Percentiles rank a stretch among this genome's conserved stretches.
Conservation (phyloP, 2,888 invertebrate genomes). For the Drosophila nr. perissopoda region DNA sequence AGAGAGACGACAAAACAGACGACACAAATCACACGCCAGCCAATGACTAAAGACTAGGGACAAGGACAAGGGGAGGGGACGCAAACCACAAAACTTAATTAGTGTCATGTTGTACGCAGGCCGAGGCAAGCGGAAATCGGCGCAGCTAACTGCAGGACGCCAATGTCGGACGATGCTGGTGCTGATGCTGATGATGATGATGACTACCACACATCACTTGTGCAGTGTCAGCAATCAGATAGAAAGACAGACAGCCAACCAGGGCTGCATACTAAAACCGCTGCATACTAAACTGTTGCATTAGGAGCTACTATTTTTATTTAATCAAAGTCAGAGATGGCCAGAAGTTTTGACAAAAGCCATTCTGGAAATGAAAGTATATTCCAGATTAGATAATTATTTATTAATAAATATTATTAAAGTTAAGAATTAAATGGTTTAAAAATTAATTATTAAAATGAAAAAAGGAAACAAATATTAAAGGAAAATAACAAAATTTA, state of each 20-base stretch:
- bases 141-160: constrained; percentile 72
- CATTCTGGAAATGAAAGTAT: background rate
- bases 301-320: too few relatives aligned
- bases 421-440: too few relatives aligned
- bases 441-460: too few relatives aligned
- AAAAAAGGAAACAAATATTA: too few relatives aligned
- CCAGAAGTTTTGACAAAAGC: background rate
- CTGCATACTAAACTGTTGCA: too few relatives aligned
- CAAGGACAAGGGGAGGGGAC: background rate
- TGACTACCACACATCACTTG: constrained; percentile 61
- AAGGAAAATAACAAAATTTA: too few relatives aligned
- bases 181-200: constrained; percentile 19
- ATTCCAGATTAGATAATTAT: too few relatives aligned
- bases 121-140: constrained; percentile 73
- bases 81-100: constrained; percentile 80
- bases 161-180: constrained; percentile 37
- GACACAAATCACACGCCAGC: constrained; percentile 74
- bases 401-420: too few relatives aligned
- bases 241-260: background rate
- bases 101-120: constrained; percentile 78
- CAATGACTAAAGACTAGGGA: constrained; percentile 30
- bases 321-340: too few relatives aligned
- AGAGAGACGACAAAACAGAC: constrained; percentile 36
- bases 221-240: constrained; percentile 45
- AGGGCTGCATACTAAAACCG: constrained; percentile 30